phyloP scores from a whole-genome alignment of 2,797 vertebrate species.

The Pipistrellus nathusii region DNA sequence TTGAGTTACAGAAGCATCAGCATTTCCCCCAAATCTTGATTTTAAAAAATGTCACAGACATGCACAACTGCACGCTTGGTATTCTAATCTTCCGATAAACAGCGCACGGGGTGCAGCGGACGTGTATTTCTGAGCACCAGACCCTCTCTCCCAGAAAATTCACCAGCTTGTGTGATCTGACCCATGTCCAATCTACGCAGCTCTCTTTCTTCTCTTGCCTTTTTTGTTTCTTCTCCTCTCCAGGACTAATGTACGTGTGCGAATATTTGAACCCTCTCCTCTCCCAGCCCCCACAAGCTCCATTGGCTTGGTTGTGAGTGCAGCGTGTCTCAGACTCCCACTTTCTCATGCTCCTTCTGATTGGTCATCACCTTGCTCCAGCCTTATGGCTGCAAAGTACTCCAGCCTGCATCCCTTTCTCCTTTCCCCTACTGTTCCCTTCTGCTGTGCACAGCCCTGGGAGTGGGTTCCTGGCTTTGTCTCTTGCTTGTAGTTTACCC shows the following conservation, averaged over 20 bases:
- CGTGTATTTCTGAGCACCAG: slow-evolving; percentile 57
- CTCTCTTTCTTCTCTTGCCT: background rate
- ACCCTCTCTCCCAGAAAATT: slow-evolving; percentile 7
- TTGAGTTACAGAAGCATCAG: slow-evolving; percentile 73
- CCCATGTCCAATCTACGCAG: slow-evolving; percentile 14
- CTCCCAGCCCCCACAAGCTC: background rate
- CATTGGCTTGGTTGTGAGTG: slow-evolving; percentile 48
- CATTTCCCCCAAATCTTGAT: slow-evolving; percentile 66
- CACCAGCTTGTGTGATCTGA: slow-evolving; percentile 17
- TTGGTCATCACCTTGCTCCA: slow-evolving; percentile 58
- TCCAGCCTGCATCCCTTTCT: slow-evolving; percentile 52
- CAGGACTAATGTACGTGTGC: slow-evolving; percentile 63
- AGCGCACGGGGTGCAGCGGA: slow-evolving; percentile 60
- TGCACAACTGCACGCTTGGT: background rate
- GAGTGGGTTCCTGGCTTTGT: slow-evolving; percentile 65
- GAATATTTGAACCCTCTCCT: slow-evolving; percentile 6
- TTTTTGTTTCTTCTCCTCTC: background rate
- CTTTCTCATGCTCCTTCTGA: slow-evolving; percentile 56
- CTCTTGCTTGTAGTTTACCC: slow-evolving; percentile 59
- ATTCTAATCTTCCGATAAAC: background rate
- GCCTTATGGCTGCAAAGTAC: slow-evolving; percentile 69
- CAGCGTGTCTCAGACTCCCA: slow-evolving; percentile 76
- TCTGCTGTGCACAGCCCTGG: slow-evolving; percentile 35
- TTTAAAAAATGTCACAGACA: background rate
- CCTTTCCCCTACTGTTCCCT: slow-evolving; percentile 61